phyloP scores from a whole-genome alignment of 2,797 vertebrate genomes.

The Clamator glandarius region DNA sequence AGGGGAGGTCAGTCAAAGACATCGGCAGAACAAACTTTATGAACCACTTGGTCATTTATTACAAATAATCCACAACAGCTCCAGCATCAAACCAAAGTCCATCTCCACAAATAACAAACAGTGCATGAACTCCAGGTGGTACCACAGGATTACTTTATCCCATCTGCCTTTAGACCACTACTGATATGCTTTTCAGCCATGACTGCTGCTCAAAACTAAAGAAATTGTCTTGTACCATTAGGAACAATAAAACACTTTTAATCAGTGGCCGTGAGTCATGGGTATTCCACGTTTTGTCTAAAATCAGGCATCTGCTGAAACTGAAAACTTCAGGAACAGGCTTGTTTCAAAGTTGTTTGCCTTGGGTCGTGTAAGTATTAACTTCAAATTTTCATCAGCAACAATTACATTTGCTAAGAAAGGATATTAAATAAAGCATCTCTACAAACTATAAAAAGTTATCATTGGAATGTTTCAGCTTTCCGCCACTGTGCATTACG shows the following conservation, averaged over 20 bases:
- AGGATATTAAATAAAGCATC: background rate
- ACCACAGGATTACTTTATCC: background rate
- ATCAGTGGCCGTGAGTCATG: background rate
- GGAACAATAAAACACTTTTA: constrained; percentile 7
- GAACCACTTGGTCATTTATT: background rate
- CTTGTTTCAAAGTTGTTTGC: constrained; percentile 43
- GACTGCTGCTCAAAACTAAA: background rate
- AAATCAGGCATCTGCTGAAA: background rate
- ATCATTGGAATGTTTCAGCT: background rate
- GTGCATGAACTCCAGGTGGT: background rate
- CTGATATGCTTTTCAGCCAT: background rate
- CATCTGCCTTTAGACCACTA: background rate
- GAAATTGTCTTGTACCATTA: background rate
- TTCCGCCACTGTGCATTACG: background rate
- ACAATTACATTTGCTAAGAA: background rate
- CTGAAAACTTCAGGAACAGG: constrained; percentile 32
- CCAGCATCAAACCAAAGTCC: background rate
- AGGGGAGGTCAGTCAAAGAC: background rate
- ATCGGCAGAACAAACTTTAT: background rate
- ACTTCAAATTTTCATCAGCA: background rate
- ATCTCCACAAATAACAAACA: background rate
- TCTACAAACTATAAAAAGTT: background rate
- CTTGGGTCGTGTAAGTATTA: constrained; percentile 5
- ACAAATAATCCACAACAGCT: fast-evolving
- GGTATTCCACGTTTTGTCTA: background rate